Conservation (phyloP, 1,140 invertebrate genomes). For the Drosophila kohkoa region DNA sequence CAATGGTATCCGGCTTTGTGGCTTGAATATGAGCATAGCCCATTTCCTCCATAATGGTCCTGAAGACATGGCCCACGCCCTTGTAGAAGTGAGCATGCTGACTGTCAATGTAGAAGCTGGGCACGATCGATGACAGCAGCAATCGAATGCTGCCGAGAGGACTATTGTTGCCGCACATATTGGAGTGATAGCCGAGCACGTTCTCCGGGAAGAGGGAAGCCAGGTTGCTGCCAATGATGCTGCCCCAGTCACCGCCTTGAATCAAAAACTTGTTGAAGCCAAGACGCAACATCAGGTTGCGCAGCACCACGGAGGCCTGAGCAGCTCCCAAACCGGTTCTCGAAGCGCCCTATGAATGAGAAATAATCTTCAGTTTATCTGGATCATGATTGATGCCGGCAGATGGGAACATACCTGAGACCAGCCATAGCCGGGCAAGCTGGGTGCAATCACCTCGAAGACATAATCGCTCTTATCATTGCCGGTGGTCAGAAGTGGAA, state of each 20-base stretch:
- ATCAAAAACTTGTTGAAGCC: constrained; percentile 91
- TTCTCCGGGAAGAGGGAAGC: constrained; percentile 90
- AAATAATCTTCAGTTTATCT: background rate
- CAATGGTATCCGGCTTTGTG: constrained; percentile 96
- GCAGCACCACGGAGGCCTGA: constrained; percentile 90
- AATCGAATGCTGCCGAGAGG: constrained; percentile 53
- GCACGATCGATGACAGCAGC: constrained; percentile 82
- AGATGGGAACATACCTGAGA: constrained; percentile 87
- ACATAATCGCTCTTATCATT: constrained; percentile 87
- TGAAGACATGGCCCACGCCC: constrained; percentile 86
- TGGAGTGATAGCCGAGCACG: constrained; percentile 87
- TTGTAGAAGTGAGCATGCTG: constrained; percentile 87
- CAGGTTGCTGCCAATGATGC: constrained; percentile 87
- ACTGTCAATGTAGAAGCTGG: constrained; percentile 87
- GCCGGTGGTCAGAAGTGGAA: constrained; percentile 89
- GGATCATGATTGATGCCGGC: too few species aligned
- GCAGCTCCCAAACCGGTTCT: constrained; percentile 88
- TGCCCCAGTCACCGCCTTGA: constrained; percentile 94
- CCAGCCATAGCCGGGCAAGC: constrained; percentile 94
- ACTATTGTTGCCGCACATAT: constrained; percentile 86
- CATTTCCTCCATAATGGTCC: constrained; percentile 87
- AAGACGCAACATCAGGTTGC: constrained; percentile 93
- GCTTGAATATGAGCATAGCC: constrained; percentile 95
- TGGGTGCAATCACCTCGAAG: constrained; percentile 92
- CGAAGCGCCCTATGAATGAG: constrained; percentile 85